phyloP scores from a whole-genome alignment of 2,113 vertebrate genomes.

The Daubentonia madagascariensis region DNA sequence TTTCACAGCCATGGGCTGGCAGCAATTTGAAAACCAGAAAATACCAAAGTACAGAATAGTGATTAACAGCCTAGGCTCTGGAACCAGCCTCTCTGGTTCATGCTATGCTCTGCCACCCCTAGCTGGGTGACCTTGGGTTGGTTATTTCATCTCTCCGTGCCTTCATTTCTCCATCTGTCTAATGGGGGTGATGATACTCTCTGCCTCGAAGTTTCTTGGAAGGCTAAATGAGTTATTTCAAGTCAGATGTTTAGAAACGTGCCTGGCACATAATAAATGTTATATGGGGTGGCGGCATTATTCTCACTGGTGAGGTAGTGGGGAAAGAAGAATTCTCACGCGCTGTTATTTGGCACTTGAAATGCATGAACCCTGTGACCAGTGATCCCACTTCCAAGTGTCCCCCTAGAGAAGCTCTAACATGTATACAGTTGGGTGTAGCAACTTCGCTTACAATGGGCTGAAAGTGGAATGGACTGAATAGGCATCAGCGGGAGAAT shows the following conservation, averaged over 20 bases:
- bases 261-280: accelerated
- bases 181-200: not conserved
- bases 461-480: not conserved
- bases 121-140: not conserved
- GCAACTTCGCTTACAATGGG: not conserved
- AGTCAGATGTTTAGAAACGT: not conserved
- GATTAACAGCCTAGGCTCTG: not conserved
- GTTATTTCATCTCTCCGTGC: not conserved
- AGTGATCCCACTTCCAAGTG: not conserved
- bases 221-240: not conserved
- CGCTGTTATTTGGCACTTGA: not conserved
- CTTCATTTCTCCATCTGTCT: not conserved
- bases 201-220: not conserved
- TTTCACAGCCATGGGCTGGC: not conserved
- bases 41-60: not conserved
- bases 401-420: not conserved
- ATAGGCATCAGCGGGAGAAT: accelerated
- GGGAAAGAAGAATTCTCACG: not conserved
- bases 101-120: not conserved
- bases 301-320: not conserved
- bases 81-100: not conserved
- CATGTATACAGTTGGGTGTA: not conserved
- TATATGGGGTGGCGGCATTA: accelerated
- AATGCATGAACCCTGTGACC: not conserved
- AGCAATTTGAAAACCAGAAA: not conserved